Evolutionary conservation across 2,113 vertebrate genomes (phyloP).

Genomic region (pig (Sus scrofa)): T2T-Sscrofa CM000815.6:123727001-123727500

Average conservation of each 20-base stretch:
- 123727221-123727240: background rate
- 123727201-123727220: background rate
- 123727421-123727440: conserved; percentile 8
- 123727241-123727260: background rate
- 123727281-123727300: background rate
- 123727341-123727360: background rate
- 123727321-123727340: background rate
- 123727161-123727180: background rate
- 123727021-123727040: background rate
- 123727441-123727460: background rate
- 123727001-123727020: background rate
- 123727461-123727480: background rate
- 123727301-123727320: background rate
- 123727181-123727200: background rate
- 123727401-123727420: background rate
- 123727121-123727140: background rate
- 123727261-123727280: background rate
- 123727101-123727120: background rate
- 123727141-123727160: background rate
- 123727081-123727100: background rate
- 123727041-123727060: background rate
- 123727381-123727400: background rate
- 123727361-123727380: background rate
- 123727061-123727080: background rate
- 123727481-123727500: conserved; percentile 9